Evolutionary conservation across 2,113 vertebrate species (phyloP).

Genomic region (Spea bombifrons): DNA sequence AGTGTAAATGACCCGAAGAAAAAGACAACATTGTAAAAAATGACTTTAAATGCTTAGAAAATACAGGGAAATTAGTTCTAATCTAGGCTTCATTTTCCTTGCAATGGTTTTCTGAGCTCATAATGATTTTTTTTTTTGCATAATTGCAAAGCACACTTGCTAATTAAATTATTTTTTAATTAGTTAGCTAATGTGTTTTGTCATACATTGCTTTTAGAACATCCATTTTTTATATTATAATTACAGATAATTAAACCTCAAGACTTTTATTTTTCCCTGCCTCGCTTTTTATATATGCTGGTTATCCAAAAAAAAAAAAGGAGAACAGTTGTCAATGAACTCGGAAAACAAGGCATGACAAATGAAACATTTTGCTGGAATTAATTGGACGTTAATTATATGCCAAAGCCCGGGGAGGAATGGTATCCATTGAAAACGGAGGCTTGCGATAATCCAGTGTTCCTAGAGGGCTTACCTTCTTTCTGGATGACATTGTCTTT

Average conservation of each 20-base stretch:
- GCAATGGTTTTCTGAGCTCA: slow-evolving; percentile 52
- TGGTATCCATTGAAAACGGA: slow-evolving; percentile 73
- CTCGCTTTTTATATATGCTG: slow-evolving; percentile 59
- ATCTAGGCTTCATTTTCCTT: slow-evolving; percentile 50
- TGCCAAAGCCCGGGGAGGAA: slow-evolving; percentile 79
- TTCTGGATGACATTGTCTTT: slow-evolving; percentile 58
- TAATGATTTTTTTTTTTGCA: slow-evolving; percentile 61
- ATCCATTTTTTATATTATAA: slow-evolving; percentile 83
- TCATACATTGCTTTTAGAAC: slow-evolving; percentile 84
- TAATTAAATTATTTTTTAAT: slow-evolving; percentile 95
- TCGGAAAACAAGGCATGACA: slow-evolving; percentile 83
- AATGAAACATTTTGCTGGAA: slow-evolving; percentile 91
- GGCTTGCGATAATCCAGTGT: slow-evolving; percentile 47
- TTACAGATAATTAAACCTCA: slow-evolving; percentile 88
- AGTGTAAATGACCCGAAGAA: slow-evolving; percentile 33
- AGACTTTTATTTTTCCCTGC: slow-evolving; percentile 75
- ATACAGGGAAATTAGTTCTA: slow-evolving; percentile 22
- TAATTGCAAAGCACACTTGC: slow-evolving; percentile 71
- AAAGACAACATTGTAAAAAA: slow-evolving; percentile 46
- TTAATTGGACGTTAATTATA: slow-evolving; percentile 89
- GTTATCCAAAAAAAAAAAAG: slow-evolving; percentile 82
- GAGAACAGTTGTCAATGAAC: slow-evolving; percentile 88
- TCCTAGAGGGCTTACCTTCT: slow-evolving; percentile 66
- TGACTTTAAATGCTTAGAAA: slow-evolving; percentile 18
- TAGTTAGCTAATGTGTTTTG: slow-evolving; percentile 84